Evolutionary conservation across 2,113 vertebrate species (phyloP), one percentile per base, ranked within the genome.

Genomic region (Sceloporus tristichus): DNA sequence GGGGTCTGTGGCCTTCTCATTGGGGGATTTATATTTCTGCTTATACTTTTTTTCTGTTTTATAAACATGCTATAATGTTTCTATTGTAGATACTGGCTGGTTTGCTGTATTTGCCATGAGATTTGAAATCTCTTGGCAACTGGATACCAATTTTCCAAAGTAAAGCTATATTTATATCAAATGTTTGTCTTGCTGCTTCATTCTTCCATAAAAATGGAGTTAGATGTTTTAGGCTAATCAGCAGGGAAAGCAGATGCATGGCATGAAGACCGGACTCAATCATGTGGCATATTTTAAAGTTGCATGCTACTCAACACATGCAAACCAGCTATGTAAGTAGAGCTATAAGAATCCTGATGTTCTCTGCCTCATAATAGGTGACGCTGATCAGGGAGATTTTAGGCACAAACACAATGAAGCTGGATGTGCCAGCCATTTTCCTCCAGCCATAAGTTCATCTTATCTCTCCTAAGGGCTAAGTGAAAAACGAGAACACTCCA

Each of bases 101-200:
- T 82, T 91, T 88, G 84, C 84, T 88, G 87, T 86, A 83, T 53
- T 65, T 84, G 89, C 48, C 5, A 48, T 11, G 38, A 79, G 66
- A 56, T 65, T 65, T 76, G 54, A 54, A 54, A 73, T 79, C 77
- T 70, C 9, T 84, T 1, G 42, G 34, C 81, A 70, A 76, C 82
- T 68, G 77, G 76, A 68, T 71, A 53, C 48, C 62, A 82, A 81
- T 87, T 83, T 74, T 78, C 84, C 42, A 79, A 83, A 91, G 90
- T 91, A 91, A 88, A 91, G 84, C 66, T 88, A 88, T 86, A 88
- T 91, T 91, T 91, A 86, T 88, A 91, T 78, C 79, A 54, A 54
- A 66, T 3, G 42, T 9, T 76, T 54, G 14, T 13, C 56, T 25
- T 40, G 10, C 40, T 66, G 27, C n/a, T 40, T 38, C 11, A 13